Base-by-base conservation (phyloP, 2,888 invertebrate genomes). In the Endotricha flammealis region DNA sequence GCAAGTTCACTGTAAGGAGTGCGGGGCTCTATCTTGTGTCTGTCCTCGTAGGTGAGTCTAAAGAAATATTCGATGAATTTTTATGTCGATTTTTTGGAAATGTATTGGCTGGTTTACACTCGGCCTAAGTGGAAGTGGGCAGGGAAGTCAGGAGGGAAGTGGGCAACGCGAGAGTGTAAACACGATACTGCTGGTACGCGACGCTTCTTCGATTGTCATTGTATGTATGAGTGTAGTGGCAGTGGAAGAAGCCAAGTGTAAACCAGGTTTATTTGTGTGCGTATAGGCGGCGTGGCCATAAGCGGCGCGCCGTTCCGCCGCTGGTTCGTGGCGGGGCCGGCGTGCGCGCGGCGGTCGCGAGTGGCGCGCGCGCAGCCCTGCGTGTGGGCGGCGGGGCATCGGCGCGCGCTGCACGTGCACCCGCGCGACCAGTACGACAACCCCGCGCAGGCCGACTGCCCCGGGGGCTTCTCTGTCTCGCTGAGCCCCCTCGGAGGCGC, bases 341-440 rank as follows among this genome's bases (percentile, higher is more conserved):
- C 95, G 44, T 94, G 93, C 81, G 93, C 96, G 36, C 90, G 92
- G 48, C 91, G 95, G 60, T 95, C 95, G 23, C 90, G 94, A 11
- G 95, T 97, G 90, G 59, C 44, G 0, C 62, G 68, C 93, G 57
- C 90, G 93, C 48, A 46, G 95, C 95, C 20, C 93, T 96, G 14
- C n/a, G 93, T 96, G 39, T 94, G 94, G 76, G 50, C 52, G 30
- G 92, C 92, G 4, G 92, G 90, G 25, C 88, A 92, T 33, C 90
- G 93, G 29, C 93, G 95, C 60, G 78, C 90, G 35, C 88, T 97
- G 69, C 92, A 92, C 68, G 91, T 97, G 61, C 96, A 96, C 67
- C 96, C 97, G n/a, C 88, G 96, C 41, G 97, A 97, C 83, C 93
- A 93, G 69, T 96, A 93, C 77, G 95, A 95, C 65, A 97, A 97